Evolutionary conservation across 2,113 vertebrate genomes (phyloP).

Genomic region (Ophiodon elongatus): DNA sequence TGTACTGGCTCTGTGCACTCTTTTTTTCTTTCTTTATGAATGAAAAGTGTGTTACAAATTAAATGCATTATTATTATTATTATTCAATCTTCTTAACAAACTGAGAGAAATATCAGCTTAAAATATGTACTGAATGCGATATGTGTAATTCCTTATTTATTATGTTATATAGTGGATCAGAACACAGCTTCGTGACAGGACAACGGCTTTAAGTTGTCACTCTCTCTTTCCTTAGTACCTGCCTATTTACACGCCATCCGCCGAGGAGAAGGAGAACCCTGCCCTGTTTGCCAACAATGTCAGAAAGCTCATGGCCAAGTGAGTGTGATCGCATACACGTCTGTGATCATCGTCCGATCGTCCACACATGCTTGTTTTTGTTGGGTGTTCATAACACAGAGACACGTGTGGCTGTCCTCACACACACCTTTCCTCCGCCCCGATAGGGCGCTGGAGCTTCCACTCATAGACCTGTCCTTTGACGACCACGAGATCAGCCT

Average conservation of each 20-base stretch:
- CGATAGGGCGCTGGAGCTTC: constrained; percentile 88
- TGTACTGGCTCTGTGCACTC: too few relatives aligned
- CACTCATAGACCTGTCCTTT: constrained; percentile 92
- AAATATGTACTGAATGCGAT: not conserved
- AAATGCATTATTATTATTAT: too few relatives aligned
- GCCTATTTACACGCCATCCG: constrained; percentile 91
- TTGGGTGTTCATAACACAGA: not conserved
- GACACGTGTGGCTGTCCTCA: not conserved
- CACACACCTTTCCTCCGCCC: constrained; percentile 18
- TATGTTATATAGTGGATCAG: not conserved
- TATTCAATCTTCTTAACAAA: not conserved
- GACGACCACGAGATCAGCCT: constrained; percentile 94
- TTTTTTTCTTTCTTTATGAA: too few relatives aligned
- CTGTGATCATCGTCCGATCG: too few relatives aligned
- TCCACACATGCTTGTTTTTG: not conserved
- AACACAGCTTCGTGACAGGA: not conserved
- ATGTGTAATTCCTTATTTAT: not conserved
- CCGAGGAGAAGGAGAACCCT: constrained; percentile 90
- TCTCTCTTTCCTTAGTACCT: constrained; percentile 85
- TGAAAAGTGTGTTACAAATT: too few relatives aligned
- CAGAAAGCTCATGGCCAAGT: constrained; percentile 94
- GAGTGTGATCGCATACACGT: constrained; percentile 47
- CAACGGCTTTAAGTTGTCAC: not conserved
- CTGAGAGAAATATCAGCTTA: too few relatives aligned
- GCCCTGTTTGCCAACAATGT: constrained; percentile 93